Conservation (phyloP, 2,888 invertebrate species). For the Acleris cristana region DNA sequence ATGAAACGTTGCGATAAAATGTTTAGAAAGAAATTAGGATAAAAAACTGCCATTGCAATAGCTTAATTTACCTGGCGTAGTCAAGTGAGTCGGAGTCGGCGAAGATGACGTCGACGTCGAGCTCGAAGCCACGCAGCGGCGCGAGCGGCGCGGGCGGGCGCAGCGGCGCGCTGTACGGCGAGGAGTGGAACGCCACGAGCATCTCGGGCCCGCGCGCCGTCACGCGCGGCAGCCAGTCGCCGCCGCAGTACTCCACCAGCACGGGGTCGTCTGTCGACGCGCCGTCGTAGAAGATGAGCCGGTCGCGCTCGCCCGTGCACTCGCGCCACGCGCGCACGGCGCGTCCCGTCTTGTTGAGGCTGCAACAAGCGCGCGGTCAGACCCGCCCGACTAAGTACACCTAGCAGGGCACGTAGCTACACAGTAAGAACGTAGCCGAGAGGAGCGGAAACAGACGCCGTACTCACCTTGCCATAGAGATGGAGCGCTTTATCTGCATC, state of each 20-base stretch:
- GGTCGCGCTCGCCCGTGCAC: constrained; percentile 92
- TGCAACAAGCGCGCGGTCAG: constrained; percentile 61
- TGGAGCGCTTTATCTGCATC: constrained; percentile 87
- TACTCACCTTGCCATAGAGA: constrained; percentile 85
- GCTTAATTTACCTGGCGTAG: constrained; percentile 85
- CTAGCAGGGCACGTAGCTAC: too few relatives aligned
- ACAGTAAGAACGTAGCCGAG: not conserved
- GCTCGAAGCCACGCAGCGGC: constrained; percentile 91
- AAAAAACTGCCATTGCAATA: too few relatives aligned
- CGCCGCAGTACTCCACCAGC: constrained; percentile 94
- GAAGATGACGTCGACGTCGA: constrained; percentile 93
- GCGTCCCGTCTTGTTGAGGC: constrained; percentile 88
- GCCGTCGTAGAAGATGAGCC: constrained; percentile 94
- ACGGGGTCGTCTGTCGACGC: constrained; percentile 92
- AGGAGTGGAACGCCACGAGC: constrained; percentile 94
- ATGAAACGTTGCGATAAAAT: not conserved
- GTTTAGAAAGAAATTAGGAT: not conserved
- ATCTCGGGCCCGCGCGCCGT: constrained; percentile 89
- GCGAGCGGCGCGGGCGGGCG: constrained; percentile 84
- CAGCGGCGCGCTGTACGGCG: constrained; percentile 91
- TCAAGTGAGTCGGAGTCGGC: constrained; percentile 94
- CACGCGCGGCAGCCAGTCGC: constrained; percentile 92
- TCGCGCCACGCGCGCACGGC: constrained; percentile 92
- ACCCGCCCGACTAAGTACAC: too few relatives aligned
- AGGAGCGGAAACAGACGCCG: not conserved